Evolutionary conservation across 2,797 vertebrate genomes (phyloP).

Genomic region (Fringilla coelebs): DNA sequence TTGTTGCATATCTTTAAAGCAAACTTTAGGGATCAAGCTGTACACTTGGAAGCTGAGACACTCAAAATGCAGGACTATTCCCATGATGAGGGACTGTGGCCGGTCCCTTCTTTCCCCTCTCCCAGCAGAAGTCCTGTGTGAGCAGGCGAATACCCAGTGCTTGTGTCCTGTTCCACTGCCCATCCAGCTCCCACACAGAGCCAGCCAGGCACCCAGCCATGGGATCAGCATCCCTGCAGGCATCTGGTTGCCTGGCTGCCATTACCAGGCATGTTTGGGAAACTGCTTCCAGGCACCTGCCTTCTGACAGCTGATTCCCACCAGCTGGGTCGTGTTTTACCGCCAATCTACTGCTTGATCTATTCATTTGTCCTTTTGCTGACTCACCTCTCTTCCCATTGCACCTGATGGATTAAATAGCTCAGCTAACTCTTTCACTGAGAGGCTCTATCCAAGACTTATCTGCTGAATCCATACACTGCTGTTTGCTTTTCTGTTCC

Average conservation of each 20-base stretch:
- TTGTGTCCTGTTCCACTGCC: rapidly evolving
- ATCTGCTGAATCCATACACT: background rate
- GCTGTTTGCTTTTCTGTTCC: background rate
- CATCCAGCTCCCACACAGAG: background rate
- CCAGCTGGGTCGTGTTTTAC: background rate
- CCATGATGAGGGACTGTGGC: background rate
- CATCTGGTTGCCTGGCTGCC: background rate
- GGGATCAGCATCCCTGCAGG: background rate
- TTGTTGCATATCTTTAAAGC: background rate
- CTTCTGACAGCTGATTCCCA: background rate
- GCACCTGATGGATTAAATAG: background rate
- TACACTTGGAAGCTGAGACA: background rate
- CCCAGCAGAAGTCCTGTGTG: background rate
- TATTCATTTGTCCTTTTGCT: constrained; percentile 18
- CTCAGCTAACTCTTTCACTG: background rate
- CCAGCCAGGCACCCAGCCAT: rapidly evolving
- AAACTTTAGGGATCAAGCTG: background rate
- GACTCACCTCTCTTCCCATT: background rate
- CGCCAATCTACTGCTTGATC: background rate
- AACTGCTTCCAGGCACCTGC: background rate
- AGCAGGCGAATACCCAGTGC: background rate
- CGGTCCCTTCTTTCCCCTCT: background rate
- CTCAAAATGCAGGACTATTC: background rate
- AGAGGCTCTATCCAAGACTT: background rate
- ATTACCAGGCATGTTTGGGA: background rate